Percentiles rank a stretch among this genome's conserved stretches.
These are phyloP conservation scores for Myotis yumanensis DNA, from an alignment of 2,113 vertebrate species.

Conservation along the genomic window DNA sequence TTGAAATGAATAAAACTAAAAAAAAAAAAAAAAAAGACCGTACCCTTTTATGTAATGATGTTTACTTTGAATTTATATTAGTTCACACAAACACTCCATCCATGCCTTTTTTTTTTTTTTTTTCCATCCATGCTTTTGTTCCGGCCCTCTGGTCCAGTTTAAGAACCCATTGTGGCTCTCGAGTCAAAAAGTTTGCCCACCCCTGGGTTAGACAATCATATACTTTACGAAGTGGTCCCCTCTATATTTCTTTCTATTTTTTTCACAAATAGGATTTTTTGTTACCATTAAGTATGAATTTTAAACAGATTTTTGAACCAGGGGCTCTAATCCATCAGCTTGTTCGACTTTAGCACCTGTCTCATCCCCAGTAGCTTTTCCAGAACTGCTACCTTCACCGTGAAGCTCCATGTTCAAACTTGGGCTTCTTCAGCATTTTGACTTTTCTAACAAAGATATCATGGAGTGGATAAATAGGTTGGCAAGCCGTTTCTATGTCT, in stretches of 20 bases:
- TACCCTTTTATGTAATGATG: too few relatives aligned
- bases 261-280: background rate
- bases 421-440: background rate
- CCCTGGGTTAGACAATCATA: background rate
- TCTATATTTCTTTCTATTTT: background rate
- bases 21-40: too few relatives aligned
- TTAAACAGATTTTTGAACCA: background rate
- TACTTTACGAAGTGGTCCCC: background rate
- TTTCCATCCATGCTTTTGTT: too few relatives aligned
- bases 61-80: too few relatives aligned
- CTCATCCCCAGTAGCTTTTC: background rate
- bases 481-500: background rate
- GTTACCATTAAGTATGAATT: background rate
- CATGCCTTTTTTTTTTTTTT: too few relatives aligned
- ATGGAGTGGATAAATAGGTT: background rate
- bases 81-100: too few relatives aligned
- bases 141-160: too few relatives aligned
- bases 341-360: background rate
- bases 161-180: too few relatives aligned
- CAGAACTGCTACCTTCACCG: background rate
- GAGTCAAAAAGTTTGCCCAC: too few relatives aligned
- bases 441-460: background rate
- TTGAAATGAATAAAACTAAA: too few relatives aligned
- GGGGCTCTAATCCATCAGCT: background rate
- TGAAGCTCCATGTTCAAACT: background rate